Base-by-base conservation (phyloP, 1,140 invertebrate species). In the Neuroterus valhalla region DNA sequence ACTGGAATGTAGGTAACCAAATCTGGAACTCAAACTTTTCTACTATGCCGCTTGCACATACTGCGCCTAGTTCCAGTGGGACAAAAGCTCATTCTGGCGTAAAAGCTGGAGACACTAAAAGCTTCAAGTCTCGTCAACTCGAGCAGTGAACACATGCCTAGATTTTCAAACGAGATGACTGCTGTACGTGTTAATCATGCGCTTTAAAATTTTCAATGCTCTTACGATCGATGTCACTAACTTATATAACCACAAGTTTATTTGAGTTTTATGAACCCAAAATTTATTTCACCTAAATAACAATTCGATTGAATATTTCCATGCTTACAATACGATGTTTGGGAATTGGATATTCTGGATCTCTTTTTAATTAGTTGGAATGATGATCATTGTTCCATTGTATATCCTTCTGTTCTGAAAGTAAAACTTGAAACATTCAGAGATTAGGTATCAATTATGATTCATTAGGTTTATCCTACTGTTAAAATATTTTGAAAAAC, bases 41-140 rank as follows among this genome's bases (percentile, higher is more conserved):
- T 11, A 52, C 21, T 17, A 52, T 2, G 23, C 23, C n/a, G 23
- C 55, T 31, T 26, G 11, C 55, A n/a, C 21, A 62, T 23, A 26
- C 21, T 15, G 21, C 52, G 26, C 23, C 52, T 11, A 55, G 31
- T 62, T 62, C 55, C 31, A 62, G 55, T 62, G 55, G 21, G 21
- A 62, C 55, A 31, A 26, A 62, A 62, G 14, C 55, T 62, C 55
- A 62, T 62, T 12, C n/a, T 26, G 55, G 52, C 55, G 55, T 62
- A 31, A 62, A 62, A 62, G 21, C 55, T 62, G 55, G 26, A 26
- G 31, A 62, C 26, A 31, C 55, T 62, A 62, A 62, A 62, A 62
- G 55, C 55, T 14, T 62, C 55, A 23, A 62, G 55, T 62, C 55
- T 62, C 55, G 55, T 62, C 55, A 62, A 62, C 52, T 62, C 55